Conservation (phyloP, 2,888 invertebrate genomes). For the Hydrotaea cyrtoneurina region DNA sequence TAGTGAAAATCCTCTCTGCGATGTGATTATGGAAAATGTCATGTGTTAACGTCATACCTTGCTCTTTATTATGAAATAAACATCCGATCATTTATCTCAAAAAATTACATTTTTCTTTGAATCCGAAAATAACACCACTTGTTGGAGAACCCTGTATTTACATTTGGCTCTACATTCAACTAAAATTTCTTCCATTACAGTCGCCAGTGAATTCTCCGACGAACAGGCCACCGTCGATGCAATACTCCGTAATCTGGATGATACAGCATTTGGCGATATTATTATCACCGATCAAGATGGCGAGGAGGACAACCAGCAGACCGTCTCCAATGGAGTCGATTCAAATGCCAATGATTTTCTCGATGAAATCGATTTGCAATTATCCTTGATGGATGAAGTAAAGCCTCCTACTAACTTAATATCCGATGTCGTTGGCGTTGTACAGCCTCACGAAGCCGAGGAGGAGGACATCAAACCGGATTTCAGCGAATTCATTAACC, state of each 20-base stretch:
- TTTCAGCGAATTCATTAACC: conserved; percentile 73
- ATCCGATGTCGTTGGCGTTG: conserved; percentile 13
- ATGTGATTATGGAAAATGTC: too few relatives aligned
- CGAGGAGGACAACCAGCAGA: not conserved
- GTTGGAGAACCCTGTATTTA: too few relatives aligned
- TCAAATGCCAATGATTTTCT: conserved; percentile 32
- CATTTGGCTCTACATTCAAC: too few relatives aligned
- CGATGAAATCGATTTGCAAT: conserved; percentile 54
- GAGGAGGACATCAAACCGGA: conserved; percentile 57
- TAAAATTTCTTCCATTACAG: conserved; percentile 44
- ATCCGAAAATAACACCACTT: too few relatives aligned
- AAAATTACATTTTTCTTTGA: too few relatives aligned
- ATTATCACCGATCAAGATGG: conserved; percentile 62
- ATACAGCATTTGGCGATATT: conserved; percentile 72
- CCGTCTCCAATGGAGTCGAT: not conserved
- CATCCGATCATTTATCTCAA: too few relatives aligned
- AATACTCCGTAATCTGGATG: conserved; percentile 77
- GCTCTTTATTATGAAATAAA: too few relatives aligned
- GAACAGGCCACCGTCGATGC: conserved; percentile 79
- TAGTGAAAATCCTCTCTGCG: too few relatives aligned
- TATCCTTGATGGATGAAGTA: conserved; percentile 43
- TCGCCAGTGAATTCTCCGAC: conserved; percentile 75
- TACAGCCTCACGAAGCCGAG: conserved; percentile 59
- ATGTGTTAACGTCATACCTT: too few relatives aligned
- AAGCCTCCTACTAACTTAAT: conserved; percentile 9